Evolutionary conservation across 2,797 vertebrate species (phyloP), one percentile per base, ranked within the genome.

Genomic region (Epinephelus malabaricus): DNA sequence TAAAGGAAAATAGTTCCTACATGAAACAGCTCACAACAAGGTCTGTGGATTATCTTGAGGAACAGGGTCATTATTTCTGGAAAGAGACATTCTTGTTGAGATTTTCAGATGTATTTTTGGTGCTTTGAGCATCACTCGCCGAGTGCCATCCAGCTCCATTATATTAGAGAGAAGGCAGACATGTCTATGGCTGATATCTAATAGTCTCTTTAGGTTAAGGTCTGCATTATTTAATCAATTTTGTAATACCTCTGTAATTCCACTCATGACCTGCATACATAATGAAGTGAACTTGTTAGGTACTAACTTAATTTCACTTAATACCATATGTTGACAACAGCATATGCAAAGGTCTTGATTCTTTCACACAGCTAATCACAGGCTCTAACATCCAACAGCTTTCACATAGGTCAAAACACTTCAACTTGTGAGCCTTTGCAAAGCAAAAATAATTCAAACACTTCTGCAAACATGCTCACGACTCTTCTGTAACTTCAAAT

Each of bases 391-490:
- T 58, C 11, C 34, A 62, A 11, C 27, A 76, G 19, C 30, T 18
- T 70, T 62, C 30, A 72, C 62, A 65, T 38, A 56, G 64, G n/a
- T 84, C 62, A 62, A 66, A 78, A 73, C 40, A 68, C 43, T 72
- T 75, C n/a, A 59, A 54, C 38, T 65, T 55, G 2, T 58, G 21
- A 38, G 55, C 19, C 15, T 27, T 51, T n/a, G 40, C 19, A 45
- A 43, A 25, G 23, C 45, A 27, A 53, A 58, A 56, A 38, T 25
- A 49, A 40, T 30, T 15, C 30, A 34, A 79, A 69, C 43, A 69
- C 64, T 58, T 25, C 6, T 4, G 8, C 9, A 50, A 59, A 79
- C 58, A 47, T 13, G n/a, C 66, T 62, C 56, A n/a, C 1, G 1
- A 78, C 50, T 73, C 54, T 23, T 61, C 67, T 61, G 23, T 21